Evolutionary conservation across 1,140 invertebrate genomes (phyloP), one percentile per base, ranked within the genome.

Genomic region (Colletes gigas): DNA sequence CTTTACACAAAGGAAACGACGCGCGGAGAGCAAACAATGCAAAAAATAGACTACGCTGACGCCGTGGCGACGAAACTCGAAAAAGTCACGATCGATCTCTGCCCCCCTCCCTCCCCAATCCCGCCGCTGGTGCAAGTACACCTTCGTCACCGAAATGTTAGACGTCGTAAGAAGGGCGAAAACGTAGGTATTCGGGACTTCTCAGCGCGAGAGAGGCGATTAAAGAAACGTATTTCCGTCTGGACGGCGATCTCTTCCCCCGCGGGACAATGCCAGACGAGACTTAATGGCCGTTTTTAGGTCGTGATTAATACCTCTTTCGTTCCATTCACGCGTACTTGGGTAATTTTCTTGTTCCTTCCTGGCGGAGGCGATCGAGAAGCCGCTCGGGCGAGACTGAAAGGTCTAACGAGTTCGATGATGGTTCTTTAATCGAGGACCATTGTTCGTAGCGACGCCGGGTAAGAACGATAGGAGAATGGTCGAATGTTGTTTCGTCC

Each of bases 31-130:
- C 50, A 63, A 74, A 81, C 50, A 69, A 65, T 60, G 62, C 47
- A 15, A 68, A 59, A 81, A 78, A 78, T 81, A 73, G 21, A 82
- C 57, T 72, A 54, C n/a, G 60, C 30, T 50, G 19, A 78, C 55
- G 3, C 77, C 68, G 39, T 52, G 21, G 15, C 66, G 41, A 69
- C n/a, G 68, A 63, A 71, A 44, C 17, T 50, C 55, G 66, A 65
- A 72, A 78, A 72, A 78, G 68, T 9, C 50, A 54, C 57, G 47
- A 78, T 72, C 77, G 68, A 78, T 78, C 60, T 47, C 60, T 4
- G 12, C 30, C 15, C 6, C n/a, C 21, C 17, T 2, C 30, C 30
- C 30, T 2, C 30, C 30, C 30, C 30, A 30, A 30, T 2, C 30
- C 30, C 30, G 30, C 30, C 30, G 2, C 30, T 2, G 30, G 30